Conservation (phyloP, 2,113 vertebrate genomes). For the Piaya cayana region DNA sequence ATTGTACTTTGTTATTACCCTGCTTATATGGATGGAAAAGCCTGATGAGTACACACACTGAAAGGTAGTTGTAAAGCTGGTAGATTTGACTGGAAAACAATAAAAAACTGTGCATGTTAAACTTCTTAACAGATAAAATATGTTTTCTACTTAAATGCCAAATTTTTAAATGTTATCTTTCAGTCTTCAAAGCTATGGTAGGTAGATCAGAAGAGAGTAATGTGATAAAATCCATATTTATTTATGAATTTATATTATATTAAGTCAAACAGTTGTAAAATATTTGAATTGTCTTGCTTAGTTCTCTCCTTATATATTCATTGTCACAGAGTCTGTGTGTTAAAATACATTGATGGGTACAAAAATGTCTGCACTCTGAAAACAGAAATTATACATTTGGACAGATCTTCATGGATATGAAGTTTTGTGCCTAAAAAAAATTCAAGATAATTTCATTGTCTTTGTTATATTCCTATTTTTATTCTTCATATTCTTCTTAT, state of each 20-base stretch:
- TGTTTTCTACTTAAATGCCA: background rate
- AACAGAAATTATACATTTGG: background rate
- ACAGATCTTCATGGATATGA: background rate
- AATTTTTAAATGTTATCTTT: background rate
- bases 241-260: background rate
- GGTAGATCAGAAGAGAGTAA: background rate
- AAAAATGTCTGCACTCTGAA: background rate
- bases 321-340: background rate
- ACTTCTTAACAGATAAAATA: background rate
- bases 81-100: background rate
- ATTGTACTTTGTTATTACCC: background rate
- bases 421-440: background rate
- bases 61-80: background rate
- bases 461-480: background rate
- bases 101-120: background rate
- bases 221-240: background rate
- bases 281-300: background rate
- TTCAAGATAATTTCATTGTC: background rate
- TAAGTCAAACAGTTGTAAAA: background rate
- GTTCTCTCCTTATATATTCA: background rate
- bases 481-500: background rate
- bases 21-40: background rate
- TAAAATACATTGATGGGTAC: background rate
- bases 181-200: background rate
- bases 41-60: rapidly evolving